Base-by-base conservation (phyloP, 2,113 vertebrate species). In the Neolamprologus caudopunctatus region DNA sequence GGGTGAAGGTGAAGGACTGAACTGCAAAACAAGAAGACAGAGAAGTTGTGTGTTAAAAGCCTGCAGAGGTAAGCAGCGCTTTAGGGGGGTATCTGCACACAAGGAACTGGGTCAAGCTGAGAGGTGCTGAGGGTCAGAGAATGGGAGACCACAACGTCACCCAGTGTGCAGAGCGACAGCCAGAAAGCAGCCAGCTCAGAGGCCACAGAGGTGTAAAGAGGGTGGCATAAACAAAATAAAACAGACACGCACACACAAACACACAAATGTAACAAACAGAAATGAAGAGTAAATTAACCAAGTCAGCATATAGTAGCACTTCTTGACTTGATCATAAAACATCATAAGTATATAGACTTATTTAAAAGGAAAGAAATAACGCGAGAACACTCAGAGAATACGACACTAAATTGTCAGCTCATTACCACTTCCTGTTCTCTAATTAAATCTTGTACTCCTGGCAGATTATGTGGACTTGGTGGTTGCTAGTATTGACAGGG, bases 11-110 rank as follows among this genome's bases (percentile, higher is more conserved):
- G 97, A 97, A 98, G 96, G 97, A 97, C 95, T 97, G 97, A 94
- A 98, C 97, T 97, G 96, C 95, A 98, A 98, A 98, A 97, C 96
- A 97, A 97, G 97, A 98, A 98, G 97, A 96, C 95, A 98, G 97
- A 97, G 93, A 97, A 96, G 96, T 95, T 88, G 93, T 93, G 96
- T 92, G 96, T 97, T 97, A 97, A 96, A 93, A 96, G 95, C 95
- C 93, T 95, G 95, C 89, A 91, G 94, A 88, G 92, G 85, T 83
- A 86, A 91, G 93, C 85, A 81, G 91, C 82, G 94, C 93, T 95
- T 93, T 87, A 90, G 89, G 88, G 87, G 35, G 84, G 87, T 37
- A 53, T 92, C 85, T 90, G 92, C 85, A 87, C 85, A 78, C 90
- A 17, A 40, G 82, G 84, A 91, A 83, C n/a, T 4, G 24, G 90